Base-by-base conservation (phyloP, 2,797 vertebrate species). In the Steatocranus sp. region DNA sequence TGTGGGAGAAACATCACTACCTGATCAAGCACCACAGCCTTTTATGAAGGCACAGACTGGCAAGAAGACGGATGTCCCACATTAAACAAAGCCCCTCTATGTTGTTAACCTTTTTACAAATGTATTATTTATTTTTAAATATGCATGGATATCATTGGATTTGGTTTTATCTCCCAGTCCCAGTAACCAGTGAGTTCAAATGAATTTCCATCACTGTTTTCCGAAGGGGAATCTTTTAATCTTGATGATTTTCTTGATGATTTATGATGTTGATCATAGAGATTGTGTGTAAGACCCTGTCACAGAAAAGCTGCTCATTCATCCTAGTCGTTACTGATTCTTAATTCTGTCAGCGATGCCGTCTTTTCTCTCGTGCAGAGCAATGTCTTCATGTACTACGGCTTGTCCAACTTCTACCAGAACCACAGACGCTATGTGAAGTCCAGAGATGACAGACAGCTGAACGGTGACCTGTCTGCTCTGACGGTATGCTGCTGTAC, bases 301-400 rank as follows among this genome's bases (percentile, higher is more conserved):
- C 2, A 61, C 6, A 0, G 50, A 51, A 51, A 12, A 12, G 20
- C 50, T 51, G 50, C 50, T 12, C 11, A 4, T 51, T 51, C 50
- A 20, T 50, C 3, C 49, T 20, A 0, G n/a, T 20, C 3, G 0
- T 50, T 50, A 50, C 17, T 11, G 54, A 58, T 58, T 61, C 56
- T 32, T 61, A 8, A 61, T 61, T 46, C 10, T 68, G 0, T 17
- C 23, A n/a, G 68, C 1, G 8, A 66, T 18, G 43, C 0, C 1
- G 8, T 75, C 15, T 84, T 30, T 32, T 49, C 74, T 90, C 36
- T 56, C 54, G 82, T 94, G 12, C 92, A 99, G 99, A 98, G 97
- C 91, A 98, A 98, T 75, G 98, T 99, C 10, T 99, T 98, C 86
- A 99, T 99, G 99, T 99, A 99, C 94, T 99, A 99, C 0, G 99